A percentile compares a stretch with the other conserved stretches of the same genome.
Evolutionary conservation across 2,113 vertebrate genomes (phyloP).

Genomic region (Neomonachus schauinslandi): DNA sequence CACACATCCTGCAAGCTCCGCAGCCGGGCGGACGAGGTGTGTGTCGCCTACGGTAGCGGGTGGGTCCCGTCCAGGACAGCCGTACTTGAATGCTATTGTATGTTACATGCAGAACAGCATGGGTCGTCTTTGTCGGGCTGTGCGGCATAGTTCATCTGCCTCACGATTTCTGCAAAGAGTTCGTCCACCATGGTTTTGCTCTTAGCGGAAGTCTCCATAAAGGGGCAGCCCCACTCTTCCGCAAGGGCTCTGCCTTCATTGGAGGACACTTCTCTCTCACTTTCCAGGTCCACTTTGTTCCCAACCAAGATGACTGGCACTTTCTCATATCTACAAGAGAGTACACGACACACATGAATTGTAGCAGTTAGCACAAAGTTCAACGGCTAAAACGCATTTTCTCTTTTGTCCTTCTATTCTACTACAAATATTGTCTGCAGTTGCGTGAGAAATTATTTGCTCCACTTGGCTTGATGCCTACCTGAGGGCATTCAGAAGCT

Average conservation of each 20-base stretch:
- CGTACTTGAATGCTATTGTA: slow-evolving; percentile 91
- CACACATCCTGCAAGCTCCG: slow-evolving; percentile 76
- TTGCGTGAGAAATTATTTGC: neutral
- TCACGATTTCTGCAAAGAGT: slow-evolving; percentile 98
- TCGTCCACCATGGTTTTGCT: slow-evolving; percentile 99
- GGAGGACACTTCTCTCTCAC: slow-evolving; percentile 96
- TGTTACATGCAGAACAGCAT: slow-evolving; percentile 99
- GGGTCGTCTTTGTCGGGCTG: slow-evolving; percentile 99
- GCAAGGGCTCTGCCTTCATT: slow-evolving; percentile 96
- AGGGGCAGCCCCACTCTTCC: slow-evolving; percentile 99
- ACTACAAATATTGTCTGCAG: neutral
- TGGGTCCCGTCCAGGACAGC: slow-evolving; percentile 72
- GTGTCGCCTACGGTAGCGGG: slow-evolving; percentile 72
- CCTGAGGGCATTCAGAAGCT: neutral
- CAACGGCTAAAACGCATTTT: neutral
- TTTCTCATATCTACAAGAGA: slow-evolving; percentile 94
- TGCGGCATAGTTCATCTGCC: slow-evolving; percentile 99
- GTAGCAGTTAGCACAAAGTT: neutral
- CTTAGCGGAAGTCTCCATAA: slow-evolving; percentile 99
- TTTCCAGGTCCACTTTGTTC: slow-evolving; percentile 99
- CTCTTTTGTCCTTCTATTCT: neutral
- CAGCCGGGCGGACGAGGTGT: slow-evolving; percentile 72
- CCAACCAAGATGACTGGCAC: slow-evolving; percentile 99
- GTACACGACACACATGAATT: slow-evolving; percentile 41
- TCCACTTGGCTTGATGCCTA: neutral